These are phyloP conservation scores for Halcyon smyrnensis DNA, from an alignment of 2,797 vertebrate genomes.

Conservation along the genomic window DNA sequence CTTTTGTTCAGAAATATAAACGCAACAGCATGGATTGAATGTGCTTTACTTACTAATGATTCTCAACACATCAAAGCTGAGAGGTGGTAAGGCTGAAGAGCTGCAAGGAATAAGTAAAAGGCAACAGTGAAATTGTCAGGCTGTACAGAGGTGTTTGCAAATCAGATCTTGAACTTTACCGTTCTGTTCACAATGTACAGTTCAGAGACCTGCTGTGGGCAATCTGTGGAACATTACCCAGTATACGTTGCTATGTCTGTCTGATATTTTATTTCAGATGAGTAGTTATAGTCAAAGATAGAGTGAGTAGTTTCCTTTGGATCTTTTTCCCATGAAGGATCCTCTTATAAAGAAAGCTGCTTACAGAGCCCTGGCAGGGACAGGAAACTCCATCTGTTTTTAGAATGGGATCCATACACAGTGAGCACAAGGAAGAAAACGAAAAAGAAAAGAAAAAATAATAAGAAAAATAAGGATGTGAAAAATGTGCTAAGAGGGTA, in stretches of 20 bases:
- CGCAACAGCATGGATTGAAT: not conserved
- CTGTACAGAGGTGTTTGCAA: not conserved
- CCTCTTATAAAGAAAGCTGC: not conserved
- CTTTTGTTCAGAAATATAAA: slow-evolving; percentile 35
- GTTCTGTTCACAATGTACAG: not conserved
- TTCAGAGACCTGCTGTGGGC: not conserved
- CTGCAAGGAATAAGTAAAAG: not conserved
- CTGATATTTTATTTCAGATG: not conserved
- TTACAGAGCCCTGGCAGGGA: not conserved
- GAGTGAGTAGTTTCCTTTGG: not conserved
- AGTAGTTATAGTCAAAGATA: not conserved
- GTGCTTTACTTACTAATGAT: not conserved
- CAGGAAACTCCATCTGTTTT: not conserved
- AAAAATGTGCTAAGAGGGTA: not conserved
- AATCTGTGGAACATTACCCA: not conserved
- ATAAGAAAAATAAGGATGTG: not conserved
- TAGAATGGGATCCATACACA: too few species aligned
- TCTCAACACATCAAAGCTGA: not conserved
- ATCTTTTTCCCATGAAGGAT: not conserved
- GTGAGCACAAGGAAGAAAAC: not conserved
- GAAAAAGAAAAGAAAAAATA: not conserved
- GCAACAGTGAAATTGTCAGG: not conserved
- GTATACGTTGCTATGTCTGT: not conserved
- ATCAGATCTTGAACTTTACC: not conserved
- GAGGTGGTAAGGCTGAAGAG: not conserved